Base-by-base conservation (phyloP, 2,113 vertebrate species). In the zebrafish (Danio rerio) region DNA sequence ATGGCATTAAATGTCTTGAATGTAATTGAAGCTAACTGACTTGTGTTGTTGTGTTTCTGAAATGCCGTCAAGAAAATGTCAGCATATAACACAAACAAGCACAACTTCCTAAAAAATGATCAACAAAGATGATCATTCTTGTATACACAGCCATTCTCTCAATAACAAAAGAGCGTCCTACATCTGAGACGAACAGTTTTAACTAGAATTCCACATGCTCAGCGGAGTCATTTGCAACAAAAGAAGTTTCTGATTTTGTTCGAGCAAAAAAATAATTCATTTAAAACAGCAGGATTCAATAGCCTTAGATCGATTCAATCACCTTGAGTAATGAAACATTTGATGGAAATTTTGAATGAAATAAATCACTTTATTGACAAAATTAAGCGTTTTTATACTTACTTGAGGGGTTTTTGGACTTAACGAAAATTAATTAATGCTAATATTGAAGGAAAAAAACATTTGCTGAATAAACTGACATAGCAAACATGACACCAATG, bases 131-230 rank as follows among this genome's bases (percentile, higher is more conserved):
- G 65, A 52, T 11, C 50, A 71, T 58, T 31, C 9, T 43, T 69
- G 16, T 61, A 78, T 66, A 70, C 40, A 50, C 42, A 52, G 65
- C 6, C 70, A 43, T 81, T 45, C 63, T 45, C 63, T 83, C 58
- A 11, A 11, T 40, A 15, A 56, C 69, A 42, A 58, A 50, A 58
- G 47, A 62, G 72, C 68, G 40, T 58, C 76, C 8, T 45, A 70
- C 72, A 83, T 43, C 77, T 83, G 81, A 78, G 73, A 68, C 20
- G 12, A 83, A 58, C 82, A 61, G 56, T 42, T 82, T 62, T 20
- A 66, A 59, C 43, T 68, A 85, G 68, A 82, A 52, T 68, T 73
- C 42, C 68, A 74, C 61, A 58, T 42, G 21, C 52, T 78, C 70
- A 58, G 72, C 76, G 56, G n/a, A 50, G 82, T 84, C 11, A 18